phyloP scores from a whole-genome alignment of 1,140 invertebrate genomes.

The Nymphalis io region DNA sequence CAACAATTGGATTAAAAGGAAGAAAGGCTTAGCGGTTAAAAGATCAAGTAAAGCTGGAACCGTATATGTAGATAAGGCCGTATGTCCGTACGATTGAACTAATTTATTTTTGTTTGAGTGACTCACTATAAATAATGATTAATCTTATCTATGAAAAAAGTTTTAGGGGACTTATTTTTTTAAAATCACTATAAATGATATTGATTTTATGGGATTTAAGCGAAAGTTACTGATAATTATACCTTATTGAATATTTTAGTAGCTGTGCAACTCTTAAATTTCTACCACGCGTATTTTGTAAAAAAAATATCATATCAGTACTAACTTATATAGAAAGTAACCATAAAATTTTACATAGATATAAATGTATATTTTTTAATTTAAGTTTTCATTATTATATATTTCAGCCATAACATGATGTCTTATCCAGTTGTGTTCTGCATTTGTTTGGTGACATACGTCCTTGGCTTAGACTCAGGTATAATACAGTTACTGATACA shows the following conservation, averaged over 20 bases:
- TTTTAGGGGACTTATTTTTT: no score
- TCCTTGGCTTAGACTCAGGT: constrained; percentile 29
- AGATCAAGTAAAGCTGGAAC: constrained; percentile 49
- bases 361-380: neutral
- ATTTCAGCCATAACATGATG: constrained; percentile 26
- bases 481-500: neutral
- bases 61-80: constrained; percentile 47
- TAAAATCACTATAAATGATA: no score
- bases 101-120: constrained; percentile 42
- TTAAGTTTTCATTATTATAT: neutral
- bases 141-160: no score
- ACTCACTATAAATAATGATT: constrained; percentile 28
- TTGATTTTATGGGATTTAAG: no score
- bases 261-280: no score
- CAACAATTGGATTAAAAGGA: constrained; percentile 51
- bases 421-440: constrained; percentile 18
- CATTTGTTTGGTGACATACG: constrained; percentile 5
- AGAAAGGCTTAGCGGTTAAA: constrained; percentile 39
- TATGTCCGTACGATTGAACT: constrained; percentile 43
- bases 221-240: no score
- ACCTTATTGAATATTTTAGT: no score
- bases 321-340: neutral
- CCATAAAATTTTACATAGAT: neutral
- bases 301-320: neutral
- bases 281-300: no score